These are phyloP conservation scores for Bubo blakistoni DNA, from an alignment of 2,113 vertebrate genomes.

Conservation along the genomic window DNA sequence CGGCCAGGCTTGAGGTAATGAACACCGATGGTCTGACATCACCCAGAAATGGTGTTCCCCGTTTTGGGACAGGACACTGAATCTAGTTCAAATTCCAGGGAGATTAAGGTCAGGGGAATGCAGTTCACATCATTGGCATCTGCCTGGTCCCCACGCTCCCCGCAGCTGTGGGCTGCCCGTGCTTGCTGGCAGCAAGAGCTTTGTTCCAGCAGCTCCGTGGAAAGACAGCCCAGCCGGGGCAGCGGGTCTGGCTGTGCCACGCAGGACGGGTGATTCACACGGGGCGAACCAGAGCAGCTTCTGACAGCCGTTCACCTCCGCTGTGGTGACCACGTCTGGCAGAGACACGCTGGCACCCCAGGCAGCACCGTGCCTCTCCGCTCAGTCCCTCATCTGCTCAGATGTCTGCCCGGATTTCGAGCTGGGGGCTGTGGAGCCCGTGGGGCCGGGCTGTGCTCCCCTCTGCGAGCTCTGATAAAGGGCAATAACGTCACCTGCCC, in stretches of 20 bases:
- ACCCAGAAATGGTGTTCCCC: not conserved
- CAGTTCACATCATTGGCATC: not conserved
- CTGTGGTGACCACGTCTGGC: not conserved
- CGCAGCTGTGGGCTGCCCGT: not conserved
- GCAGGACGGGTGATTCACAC: not conserved
- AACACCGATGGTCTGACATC: not conserved
- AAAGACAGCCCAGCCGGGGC: not conserved
- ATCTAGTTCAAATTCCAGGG: conserved; percentile 41
- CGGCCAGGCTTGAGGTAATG: not conserved
- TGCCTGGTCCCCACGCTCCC: not conserved
- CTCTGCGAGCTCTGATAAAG: not conserved
- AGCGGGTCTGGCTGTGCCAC: not conserved
- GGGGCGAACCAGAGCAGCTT: not conserved
- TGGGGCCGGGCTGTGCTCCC: not conserved
- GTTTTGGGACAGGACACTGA: not conserved
- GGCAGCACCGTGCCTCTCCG: not conserved
- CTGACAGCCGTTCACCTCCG: not conserved
- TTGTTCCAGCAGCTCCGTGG: not conserved
- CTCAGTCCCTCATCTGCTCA: fast-evolving
- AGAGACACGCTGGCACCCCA: not conserved
- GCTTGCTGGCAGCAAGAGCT: not conserved
- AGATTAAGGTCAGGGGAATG: conserved; percentile 27
- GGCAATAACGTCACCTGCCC: not conserved
- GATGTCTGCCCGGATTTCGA: not conserved
- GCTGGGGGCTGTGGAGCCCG: not conserved